Percentiles rank a stretch among this genome's conserved stretches.
These are phyloP conservation scores for Drosophila lowei DNA, from an alignment of 1,140 invertebrate genomes.

Conservation along the genomic window DNA sequence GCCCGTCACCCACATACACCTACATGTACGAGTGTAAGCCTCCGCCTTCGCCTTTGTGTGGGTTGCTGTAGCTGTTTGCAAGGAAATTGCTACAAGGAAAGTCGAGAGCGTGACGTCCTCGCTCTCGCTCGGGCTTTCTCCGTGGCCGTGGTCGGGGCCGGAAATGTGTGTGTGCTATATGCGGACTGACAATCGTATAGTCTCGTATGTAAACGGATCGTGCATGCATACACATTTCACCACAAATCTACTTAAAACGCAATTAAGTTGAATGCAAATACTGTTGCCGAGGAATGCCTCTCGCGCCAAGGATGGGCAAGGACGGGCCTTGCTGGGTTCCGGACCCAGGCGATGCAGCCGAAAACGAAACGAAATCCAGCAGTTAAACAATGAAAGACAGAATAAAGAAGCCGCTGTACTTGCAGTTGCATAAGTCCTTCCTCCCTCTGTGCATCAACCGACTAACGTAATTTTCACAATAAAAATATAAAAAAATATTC, in stretches of 20 bases:
- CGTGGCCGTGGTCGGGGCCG: background rate
- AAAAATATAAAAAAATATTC: conserved; percentile 36
- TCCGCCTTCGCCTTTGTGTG: background rate
- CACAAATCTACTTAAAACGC: conserved; percentile 80
- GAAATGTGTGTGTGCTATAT: conserved; percentile 2
- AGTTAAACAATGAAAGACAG: conserved; percentile 62
- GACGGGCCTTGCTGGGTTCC: conserved; percentile 2
- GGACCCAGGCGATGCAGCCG: conserved; percentile 27
- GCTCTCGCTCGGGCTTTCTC: background rate
- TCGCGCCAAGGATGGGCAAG: conserved; percentile 3
- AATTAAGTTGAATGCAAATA: conserved; percentile 81
- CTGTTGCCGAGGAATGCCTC: conserved; percentile 38
- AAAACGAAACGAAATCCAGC: conserved; percentile 35
- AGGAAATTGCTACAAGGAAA: conserved; percentile 28
- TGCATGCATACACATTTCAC: conserved; percentile 51
- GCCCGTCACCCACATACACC: background rate
- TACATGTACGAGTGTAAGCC: no score
- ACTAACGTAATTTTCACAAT: conserved; percentile 51
- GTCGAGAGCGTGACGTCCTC: conserved; percentile 11
- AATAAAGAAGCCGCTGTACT: conserved; percentile 12
- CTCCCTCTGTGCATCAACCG: background rate
- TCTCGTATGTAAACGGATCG: conserved; percentile 13
- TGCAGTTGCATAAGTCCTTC: conserved; percentile 20
- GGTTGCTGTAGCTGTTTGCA: background rate
- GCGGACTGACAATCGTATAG: conserved; percentile 21